Base-by-base conservation (phyloP, 2,888 invertebrate genomes). In the Autographa gamma region DNA sequence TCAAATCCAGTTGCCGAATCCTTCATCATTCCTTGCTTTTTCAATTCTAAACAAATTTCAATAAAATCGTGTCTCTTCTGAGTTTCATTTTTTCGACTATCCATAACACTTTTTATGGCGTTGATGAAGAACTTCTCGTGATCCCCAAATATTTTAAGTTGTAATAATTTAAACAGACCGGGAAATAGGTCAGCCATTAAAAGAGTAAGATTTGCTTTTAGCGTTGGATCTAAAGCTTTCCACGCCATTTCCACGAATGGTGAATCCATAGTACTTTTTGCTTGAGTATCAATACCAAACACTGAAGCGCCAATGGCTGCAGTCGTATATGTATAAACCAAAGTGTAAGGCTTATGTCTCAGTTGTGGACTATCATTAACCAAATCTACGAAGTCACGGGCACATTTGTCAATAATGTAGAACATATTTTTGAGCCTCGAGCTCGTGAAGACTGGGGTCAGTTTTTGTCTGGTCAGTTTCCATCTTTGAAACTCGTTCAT, bases 401-500 rank as follows among this genome's bases (percentile, higher is more conserved):
- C 91, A 76, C 91, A 91, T 65, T 88, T 85, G 2, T 91, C 90
- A 52, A 95, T 83, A 6, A 91, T 90, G 32, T 86, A 86, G 72
- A 91, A 94, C 93, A 95, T 93, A 18, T 91, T 91, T 72, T 92
- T 94, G 0, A 95, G 82, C 76, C 91, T 93, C 0, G 85, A 74
- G 32, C 88, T 89, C 0, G 93, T 93, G 70, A 95, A 95, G 0
- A 92, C 86, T 2, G 94, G 93, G 1, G 93, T 86, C 4, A 95
- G 67, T 77, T 93, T 95, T 32, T 92, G 91, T 16, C 95, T 85
- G 0, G 95, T 66, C 0, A 92, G 77, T 74, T 91, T 92, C 95
- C 95, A 95, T 52, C 87, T 86, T 13, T 77, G 64, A 66, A 87
- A 92, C 31, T 94, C 86, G 41, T 90, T 87, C 25, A 88, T 90